These are phyloP conservation scores for Pleuronectes platessa DNA, from an alignment of 2,113 vertebrate species.

Conservation along the genomic window DNA sequence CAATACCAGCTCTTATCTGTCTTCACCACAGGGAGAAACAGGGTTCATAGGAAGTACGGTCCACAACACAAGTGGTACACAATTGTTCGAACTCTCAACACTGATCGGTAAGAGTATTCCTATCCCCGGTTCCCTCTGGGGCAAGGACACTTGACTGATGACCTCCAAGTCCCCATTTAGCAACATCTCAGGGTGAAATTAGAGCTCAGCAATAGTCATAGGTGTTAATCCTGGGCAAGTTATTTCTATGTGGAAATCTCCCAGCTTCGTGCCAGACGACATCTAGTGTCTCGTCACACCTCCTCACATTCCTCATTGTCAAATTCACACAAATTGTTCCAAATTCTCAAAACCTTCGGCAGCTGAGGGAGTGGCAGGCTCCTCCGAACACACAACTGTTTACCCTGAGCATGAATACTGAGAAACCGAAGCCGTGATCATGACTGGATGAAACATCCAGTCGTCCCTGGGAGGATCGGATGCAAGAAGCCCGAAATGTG, in stretches of 20 bases:
- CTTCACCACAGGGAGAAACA: not conserved
- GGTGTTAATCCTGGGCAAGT: conserved; percentile 59
- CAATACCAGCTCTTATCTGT: not conserved
- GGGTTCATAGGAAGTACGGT: not conserved
- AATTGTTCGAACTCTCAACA: conserved; percentile 18
- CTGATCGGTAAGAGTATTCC: not conserved
- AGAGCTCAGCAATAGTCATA: conserved; percentile 34
- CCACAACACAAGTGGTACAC: no score
- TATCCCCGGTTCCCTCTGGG: not conserved
- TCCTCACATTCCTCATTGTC: conserved; percentile 27
- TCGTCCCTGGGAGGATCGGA: not conserved
- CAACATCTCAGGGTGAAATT: conserved; percentile 52
- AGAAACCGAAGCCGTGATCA: not conserved
- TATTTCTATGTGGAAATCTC: conserved; percentile 63
- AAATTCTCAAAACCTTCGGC: conserved; percentile 21
- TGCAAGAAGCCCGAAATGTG: not conserved
- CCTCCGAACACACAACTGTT: not conserved
- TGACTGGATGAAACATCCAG: not conserved
- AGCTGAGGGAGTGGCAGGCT: conserved; percentile 28
- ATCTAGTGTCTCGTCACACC: conserved; percentile 15
- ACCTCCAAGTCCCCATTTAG: conserved; percentile 44
- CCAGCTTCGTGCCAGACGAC: conserved; percentile 35
- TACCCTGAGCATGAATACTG: not conserved
- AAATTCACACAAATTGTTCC: conserved; percentile 36
- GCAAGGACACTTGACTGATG: conserved; percentile 16